Evolutionary conservation across 2,888 invertebrate species (phyloP), one percentile per base, ranked within the genome.

Genomic region (Drosophila parthenogenetica): DNA sequence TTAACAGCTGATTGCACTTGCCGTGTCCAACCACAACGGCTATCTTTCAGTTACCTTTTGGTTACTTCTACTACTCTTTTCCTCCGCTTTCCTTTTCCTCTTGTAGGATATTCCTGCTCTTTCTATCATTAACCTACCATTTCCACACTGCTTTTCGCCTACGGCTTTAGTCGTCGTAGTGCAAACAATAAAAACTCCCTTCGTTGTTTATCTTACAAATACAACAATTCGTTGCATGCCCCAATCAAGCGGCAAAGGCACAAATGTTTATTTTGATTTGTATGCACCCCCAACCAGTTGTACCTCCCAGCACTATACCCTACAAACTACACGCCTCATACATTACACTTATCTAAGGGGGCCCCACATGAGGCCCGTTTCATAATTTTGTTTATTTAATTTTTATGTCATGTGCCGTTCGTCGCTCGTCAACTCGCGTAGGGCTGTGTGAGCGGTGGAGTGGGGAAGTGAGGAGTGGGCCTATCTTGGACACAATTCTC

Each of bases 361-460:
- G 37, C 69, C 54, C 72, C 79, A 79, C 83, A 81, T 70, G 77
- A 69, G 73, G 65, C 69, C 53, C 73, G 79, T 70, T 77, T 81
- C 87, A 86, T 86, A 87, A 86, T 87, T 86, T 86, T 84, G 84
- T 85, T 86, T 85, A 84, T 86, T 85, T 86, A 86, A 86, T 85
- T 84, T 86, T 84, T 77, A 77, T 85, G 82, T 84, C 84, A 86
- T 85, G 84, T 84, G 84, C 85, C 86, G 85, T 79, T 81, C 74
- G 65, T 64, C 74, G 69, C 39, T 63, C 74, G 58, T 75, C 79
- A 72, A 62, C 55, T 49, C 35, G 57, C 40, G 60, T 42, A 58
- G 53, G 43, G 13, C 7, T 5, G 16, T 17, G 37, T 8, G 7
- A 13, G n/a, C 10, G 32, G 29, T 46, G 59, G 37, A n/a, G 45